phyloP scores from a whole-genome alignment of 2,113 vertebrate genomes.

The Apaloderma vittatum region DNA sequence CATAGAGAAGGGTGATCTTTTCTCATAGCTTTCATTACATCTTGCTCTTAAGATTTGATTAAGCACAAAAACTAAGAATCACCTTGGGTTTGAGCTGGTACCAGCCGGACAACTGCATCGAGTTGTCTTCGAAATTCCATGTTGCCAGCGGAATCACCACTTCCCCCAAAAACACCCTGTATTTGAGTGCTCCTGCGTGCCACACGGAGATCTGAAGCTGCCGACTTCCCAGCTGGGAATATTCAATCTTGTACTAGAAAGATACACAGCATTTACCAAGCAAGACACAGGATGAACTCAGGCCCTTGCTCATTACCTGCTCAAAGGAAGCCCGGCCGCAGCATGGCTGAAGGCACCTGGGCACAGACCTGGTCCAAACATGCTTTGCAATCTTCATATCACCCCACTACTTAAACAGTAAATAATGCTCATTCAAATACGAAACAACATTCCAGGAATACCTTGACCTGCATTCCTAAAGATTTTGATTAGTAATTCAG shows the following conservation, averaged over 20 bases:
- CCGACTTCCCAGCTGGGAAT: constrained; percentile 79
- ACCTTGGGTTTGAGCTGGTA: constrained; percentile 88
- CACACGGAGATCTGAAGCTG: constrained; percentile 88
- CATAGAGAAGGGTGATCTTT: background rate
- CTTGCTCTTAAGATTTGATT: background rate
- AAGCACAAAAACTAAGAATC: background rate
- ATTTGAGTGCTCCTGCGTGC: constrained; percentile 84
- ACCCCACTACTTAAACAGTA: background rate
- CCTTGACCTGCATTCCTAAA: background rate
- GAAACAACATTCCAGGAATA: constrained; percentile 2
- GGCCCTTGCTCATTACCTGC: background rate
- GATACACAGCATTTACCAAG: constrained; percentile 4
- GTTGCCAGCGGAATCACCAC: constrained; percentile 84
- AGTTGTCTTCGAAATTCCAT: constrained; percentile 82
- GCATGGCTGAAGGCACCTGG: background rate
- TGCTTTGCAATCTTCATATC: background rate
- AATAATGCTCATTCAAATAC: background rate
- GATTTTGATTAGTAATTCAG: background rate
- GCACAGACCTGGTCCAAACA: background rate
- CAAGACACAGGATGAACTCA: background rate
- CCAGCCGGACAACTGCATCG: constrained; percentile 76
- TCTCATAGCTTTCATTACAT: background rate
- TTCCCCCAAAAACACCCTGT: constrained; percentile 89
- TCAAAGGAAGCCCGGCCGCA: background rate
- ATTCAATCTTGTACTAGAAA: constrained; percentile 84